These are phyloP conservation scores for Sogatella furcifera DNA, from an alignment of 1,140 invertebrate species.

Conservation along the genomic window DNA sequence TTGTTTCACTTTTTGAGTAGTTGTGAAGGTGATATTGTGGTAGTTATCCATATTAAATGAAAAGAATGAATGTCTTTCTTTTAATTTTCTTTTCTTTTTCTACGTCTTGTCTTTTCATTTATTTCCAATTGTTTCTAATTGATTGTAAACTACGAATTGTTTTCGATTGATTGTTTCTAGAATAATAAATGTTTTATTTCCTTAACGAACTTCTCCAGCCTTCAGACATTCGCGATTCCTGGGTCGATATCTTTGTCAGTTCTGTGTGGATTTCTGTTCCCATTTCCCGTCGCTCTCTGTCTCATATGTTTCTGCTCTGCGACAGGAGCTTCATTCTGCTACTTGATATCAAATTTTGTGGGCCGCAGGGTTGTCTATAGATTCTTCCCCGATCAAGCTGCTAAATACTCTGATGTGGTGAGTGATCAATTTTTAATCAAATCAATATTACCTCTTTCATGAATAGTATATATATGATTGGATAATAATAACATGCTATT, in stretches of 20 bases:
- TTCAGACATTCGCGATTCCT: slow-evolving; percentile 99
- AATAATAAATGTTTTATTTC: slow-evolving; percentile 14
- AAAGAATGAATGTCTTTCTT: too few relatives aligned
- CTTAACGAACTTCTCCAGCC: slow-evolving; percentile 45
- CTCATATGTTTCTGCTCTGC: slow-evolving; percentile 95
- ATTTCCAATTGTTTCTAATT: too few relatives aligned
- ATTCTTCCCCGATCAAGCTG: slow-evolving; percentile 82
- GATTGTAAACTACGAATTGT: too few relatives aligned
- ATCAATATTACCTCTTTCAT: not conserved
- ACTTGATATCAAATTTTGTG: slow-evolving; percentile 79
- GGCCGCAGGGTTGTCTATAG: slow-evolving; percentile 74
- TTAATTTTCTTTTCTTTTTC: too few relatives aligned
- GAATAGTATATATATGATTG: too few relatives aligned
- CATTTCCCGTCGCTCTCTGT: slow-evolving; percentile 77
- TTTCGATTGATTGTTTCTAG: too few relatives aligned
- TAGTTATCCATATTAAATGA: too few relatives aligned
- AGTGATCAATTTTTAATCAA: slow-evolving; percentile 17
- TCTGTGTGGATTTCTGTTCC: slow-evolving; percentile 93
- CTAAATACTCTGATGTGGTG: slow-evolving; percentile 75
- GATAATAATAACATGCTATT: too few relatives aligned
- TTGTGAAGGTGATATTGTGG: too few relatives aligned
- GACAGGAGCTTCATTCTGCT: slow-evolving; percentile 90
- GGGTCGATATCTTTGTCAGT: slow-evolving; percentile 97
- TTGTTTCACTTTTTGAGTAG: too few relatives aligned
- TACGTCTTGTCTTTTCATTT: too few relatives aligned